A percentile compares a stretch with the other conserved stretches of the same genome.
Conservation (phyloP, 2,797 vertebrate genomes). For the Pseudocheirus occidentalis region DNA sequence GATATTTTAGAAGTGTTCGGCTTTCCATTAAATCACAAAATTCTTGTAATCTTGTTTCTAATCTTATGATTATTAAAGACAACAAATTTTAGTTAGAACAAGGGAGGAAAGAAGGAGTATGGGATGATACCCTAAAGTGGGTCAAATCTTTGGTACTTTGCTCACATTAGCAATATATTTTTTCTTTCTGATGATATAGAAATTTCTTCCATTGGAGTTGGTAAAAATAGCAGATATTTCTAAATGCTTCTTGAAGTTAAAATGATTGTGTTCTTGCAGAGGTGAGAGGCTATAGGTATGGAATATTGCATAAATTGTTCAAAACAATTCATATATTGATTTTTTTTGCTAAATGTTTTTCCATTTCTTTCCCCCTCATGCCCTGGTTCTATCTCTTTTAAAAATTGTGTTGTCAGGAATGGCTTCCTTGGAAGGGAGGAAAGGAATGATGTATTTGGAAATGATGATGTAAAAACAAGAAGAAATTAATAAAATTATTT, state of each 20-base stretch:
- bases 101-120: neutral
- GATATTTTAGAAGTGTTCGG: neutral
- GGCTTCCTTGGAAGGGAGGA: neutral
- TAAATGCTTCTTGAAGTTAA: constrained; percentile 2
- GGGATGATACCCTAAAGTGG: neutral
- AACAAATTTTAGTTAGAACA: neutral
- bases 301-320: neutral
- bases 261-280: neutral
- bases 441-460: neutral
- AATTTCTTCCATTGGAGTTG: constrained; percentile 12
- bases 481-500: constrained; percentile 4
- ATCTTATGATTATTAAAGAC: neutral
- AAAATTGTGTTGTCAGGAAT: neutral
- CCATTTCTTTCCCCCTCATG: neutral
- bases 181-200: constrained; percentile 1
- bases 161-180: neutral
- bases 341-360: neutral
- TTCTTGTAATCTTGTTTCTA: neutral
- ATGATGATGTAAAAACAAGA: neutral
- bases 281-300: neutral
- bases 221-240: constrained; percentile 36
- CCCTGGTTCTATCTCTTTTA: neutral
- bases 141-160: neutral
- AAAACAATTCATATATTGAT: neutral
- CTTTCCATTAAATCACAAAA: neutral